A percentile compares a stretch with the other conserved stretches of the same genome.
These are phyloP conservation scores for Ricordea florida DNA, from an alignment of 92 coral and sea anemone genomes.

Conservation along the genomic window DNA sequence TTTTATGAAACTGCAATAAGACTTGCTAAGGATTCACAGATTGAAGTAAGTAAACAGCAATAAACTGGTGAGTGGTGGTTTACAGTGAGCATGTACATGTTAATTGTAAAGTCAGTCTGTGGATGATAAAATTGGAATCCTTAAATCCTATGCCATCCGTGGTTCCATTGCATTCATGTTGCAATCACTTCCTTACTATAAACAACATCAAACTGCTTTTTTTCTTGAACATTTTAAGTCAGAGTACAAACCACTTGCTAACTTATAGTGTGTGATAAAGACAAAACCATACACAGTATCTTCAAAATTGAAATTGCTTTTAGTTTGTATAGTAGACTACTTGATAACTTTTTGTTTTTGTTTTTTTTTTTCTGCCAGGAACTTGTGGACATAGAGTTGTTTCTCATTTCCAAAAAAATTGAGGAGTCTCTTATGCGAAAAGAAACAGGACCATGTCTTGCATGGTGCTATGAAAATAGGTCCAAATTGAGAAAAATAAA, in stretches of 20 bases:
- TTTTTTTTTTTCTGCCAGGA: conserved; percentile 58
- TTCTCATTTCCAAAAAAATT: conserved; percentile 86
- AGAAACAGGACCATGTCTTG: conserved; percentile 84
- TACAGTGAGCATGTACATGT: no score
- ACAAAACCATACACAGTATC: no score
- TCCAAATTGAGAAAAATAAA: conserved; percentile 90
- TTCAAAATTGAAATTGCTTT: neutral
- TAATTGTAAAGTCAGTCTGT: no score
- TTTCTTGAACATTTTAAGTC: no score
- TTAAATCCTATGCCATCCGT: neutral
- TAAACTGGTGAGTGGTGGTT: no score
- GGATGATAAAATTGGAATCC: no score
- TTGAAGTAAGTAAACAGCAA: conserved; percentile 67
- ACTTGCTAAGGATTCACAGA: conserved; percentile 88
- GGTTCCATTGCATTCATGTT: no score
- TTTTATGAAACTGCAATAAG: conserved; percentile 90
- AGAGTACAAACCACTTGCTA: no score
- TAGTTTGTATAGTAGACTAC: neutral
- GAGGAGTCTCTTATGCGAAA: conserved; percentile 80
- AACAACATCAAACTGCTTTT: no score
- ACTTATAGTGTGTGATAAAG: no score
- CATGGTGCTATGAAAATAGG: conserved; percentile 98
- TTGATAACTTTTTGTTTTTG: neutral
- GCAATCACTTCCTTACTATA: no score
- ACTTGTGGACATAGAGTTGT: conserved; percentile 89